A percentile compares a stretch with the other conserved stretches of the same genome.
Conservation (phyloP, 1,140 invertebrate species). For the Pectinophora gossypiella region DNA sequence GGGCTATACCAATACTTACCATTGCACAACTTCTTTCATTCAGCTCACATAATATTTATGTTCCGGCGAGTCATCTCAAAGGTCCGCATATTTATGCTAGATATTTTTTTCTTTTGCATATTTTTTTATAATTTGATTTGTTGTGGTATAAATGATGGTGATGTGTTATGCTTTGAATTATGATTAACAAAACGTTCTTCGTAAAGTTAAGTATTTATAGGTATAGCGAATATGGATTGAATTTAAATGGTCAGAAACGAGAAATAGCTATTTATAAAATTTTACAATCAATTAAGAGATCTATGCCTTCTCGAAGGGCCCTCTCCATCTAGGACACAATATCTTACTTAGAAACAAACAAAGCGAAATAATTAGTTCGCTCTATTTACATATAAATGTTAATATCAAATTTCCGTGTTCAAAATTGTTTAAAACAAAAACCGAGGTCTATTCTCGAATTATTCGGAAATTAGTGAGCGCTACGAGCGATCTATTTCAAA, state of each 20-base stretch:
- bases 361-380: neutral
- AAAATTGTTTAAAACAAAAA: constrained; percentile 26
- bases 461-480: constrained; percentile 44
- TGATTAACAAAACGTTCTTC: too few species aligned
- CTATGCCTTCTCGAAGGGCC: too few species aligned
- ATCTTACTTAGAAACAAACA: neutral
- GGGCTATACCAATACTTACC: constrained; percentile 24
- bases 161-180: too few species aligned
- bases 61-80: constrained; percentile 27
- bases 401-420: constrained; percentile 17
- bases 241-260: too few species aligned
- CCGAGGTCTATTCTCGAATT: constrained; percentile 24
- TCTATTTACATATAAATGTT: constrained; percentile 1
- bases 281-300: too few species aligned
- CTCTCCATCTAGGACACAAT: too few species aligned
- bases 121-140: too few species aligned
- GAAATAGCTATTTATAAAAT: too few species aligned
- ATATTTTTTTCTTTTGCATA: constrained; percentile 22
- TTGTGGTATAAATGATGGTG: too few species aligned
- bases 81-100: constrained; percentile 35
- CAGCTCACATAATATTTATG: constrained; percentile 54
- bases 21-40: constrained; percentile 30
- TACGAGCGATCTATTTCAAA: constrained; percentile 45
- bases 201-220: too few species aligned
- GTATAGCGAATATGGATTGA: too few species aligned